phyloP scores from a whole-genome alignment of 2,888 invertebrate genomes.

The Glomeris marginata region DNA sequence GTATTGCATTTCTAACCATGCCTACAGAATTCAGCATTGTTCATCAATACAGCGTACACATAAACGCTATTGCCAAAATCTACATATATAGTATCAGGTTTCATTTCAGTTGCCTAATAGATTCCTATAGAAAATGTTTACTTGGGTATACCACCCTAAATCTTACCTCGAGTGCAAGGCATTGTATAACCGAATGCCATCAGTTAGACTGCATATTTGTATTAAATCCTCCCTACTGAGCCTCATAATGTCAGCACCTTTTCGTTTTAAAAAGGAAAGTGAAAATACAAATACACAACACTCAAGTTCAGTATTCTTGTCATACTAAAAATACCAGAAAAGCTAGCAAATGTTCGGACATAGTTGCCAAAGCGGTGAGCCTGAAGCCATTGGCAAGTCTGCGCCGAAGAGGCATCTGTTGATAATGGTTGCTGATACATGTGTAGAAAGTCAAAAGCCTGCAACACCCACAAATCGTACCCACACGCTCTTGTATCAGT shows the following conservation, averaged over 20 bases:
- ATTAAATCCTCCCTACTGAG: constrained; percentile 81
- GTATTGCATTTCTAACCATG: no score
- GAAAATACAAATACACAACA: not conserved
- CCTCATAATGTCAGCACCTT: constrained; percentile 64
- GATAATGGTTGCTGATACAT: constrained; percentile 38
- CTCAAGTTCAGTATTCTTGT: not conserved
- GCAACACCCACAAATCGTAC: not conserved
- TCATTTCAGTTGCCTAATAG: not conserved
- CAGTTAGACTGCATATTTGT: constrained; percentile 84
- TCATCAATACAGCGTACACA: no score
- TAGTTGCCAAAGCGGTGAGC: constrained; percentile 61
- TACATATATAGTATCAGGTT: no score
- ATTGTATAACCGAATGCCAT: constrained; percentile 85
- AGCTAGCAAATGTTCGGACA: constrained; percentile 61
- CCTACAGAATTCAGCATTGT: no score
- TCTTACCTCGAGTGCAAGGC: constrained; percentile 69
- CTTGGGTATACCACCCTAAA: not conserved
- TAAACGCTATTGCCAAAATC: no score
- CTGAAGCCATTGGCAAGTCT: constrained; percentile 66
- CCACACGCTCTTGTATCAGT: not conserved
- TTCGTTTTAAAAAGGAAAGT: not conserved
- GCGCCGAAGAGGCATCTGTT: constrained; percentile 44
- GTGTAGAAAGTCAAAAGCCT: constrained; percentile 15
- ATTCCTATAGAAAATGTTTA: not conserved
- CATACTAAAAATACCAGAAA: constrained; percentile 40